Evolutionary conservation across 2,113 vertebrate genomes (phyloP), one percentile per base, ranked within the genome.

Genomic region (Atrichornis clamosus): DNA sequence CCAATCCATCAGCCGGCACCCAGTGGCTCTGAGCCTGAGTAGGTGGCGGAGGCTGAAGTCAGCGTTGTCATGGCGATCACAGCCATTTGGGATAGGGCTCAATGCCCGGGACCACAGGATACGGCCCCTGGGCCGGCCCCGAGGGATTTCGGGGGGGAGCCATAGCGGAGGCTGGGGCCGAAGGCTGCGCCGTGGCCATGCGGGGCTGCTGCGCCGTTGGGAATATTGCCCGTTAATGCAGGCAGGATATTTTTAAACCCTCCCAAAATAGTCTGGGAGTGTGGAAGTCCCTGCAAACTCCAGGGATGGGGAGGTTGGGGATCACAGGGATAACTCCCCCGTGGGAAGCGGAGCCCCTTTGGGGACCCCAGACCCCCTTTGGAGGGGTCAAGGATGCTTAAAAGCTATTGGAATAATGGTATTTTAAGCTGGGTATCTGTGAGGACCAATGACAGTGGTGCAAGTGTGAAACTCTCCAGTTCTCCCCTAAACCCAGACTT

Each of bases 161-260:
- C 15, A 2, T 0, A 32, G 33, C 32, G 15, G 4, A 32, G 49
- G 55, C 26, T 27, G 55, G 73, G 80, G 37, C 42, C 1, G 1
- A 35, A 20, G 63, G 87, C 69, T 42, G 84, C 52, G 39, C 79
- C 1, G 3, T 0, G 69, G 78, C 68, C 50, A 1, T 5, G n/a
- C 9, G 7, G 89, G 65, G 69, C 79, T 59, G 81, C 91, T 60
- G 80, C 2, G 1, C 90, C 44, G 5, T 20, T 87, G 89, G 91
- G 87, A 81, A 86, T 55, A 42, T 27, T 50, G 87, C 58, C 89
- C 32, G 2, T 23, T 77, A 63, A 65, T 23, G 83, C 77, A 68
- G 65, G 56, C 64, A 23, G 84, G 84, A 26, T 97, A 96, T 95
- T 97, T 96, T 93, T 96, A 95, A 91, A 94, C 87, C 28, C 19